Evolutionary conservation across 1,140 invertebrate genomes (phyloP).

Genomic region (Melipona quadrifasciata): DNA sequence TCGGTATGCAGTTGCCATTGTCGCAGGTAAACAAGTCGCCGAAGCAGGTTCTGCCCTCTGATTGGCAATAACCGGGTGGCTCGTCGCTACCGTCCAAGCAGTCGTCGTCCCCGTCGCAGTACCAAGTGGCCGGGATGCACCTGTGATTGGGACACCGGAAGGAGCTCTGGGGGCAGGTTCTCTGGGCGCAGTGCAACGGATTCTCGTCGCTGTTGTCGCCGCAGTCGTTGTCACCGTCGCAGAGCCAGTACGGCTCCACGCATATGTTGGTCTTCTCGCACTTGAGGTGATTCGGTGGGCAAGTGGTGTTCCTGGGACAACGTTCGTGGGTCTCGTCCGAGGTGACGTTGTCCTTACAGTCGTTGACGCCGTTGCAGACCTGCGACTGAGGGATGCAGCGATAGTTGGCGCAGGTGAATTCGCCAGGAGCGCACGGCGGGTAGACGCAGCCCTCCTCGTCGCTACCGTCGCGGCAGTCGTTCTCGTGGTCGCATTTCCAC

Average conservation of each 20-base stretch:
- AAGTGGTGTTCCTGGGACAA: slow-evolving; percentile 93
- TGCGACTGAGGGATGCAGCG: slow-evolving; percentile 93
- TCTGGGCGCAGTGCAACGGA: slow-evolving; percentile 92
- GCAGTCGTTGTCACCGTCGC: slow-evolving; percentile 97
- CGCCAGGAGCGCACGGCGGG: slow-evolving; percentile 93
- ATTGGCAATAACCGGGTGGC: slow-evolving; percentile 95
- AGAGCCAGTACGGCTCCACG: slow-evolving; percentile 97
- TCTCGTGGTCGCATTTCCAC: slow-evolving; percentile 97
- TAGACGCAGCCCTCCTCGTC: slow-evolving; percentile 96
- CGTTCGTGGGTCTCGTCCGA: slow-evolving; percentile 94
- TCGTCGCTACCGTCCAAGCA: slow-evolving; percentile 95
- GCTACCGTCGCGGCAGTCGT: slow-evolving; percentile 96
- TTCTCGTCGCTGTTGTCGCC: slow-evolving; percentile 98
- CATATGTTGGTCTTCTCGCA: slow-evolving; percentile 97
- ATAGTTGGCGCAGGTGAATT: slow-evolving; percentile 96
- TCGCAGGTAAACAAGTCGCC: slow-evolving; percentile 97
- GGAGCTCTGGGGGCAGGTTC: slow-evolving; percentile 95
- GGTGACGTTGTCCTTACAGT: slow-evolving; percentile 96
- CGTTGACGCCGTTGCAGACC: slow-evolving; percentile 96
- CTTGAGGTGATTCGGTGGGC: slow-evolving; percentile 92
- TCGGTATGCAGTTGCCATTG: slow-evolving; percentile 97
- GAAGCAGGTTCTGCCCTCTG: slow-evolving; percentile 96
- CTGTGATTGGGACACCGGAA: slow-evolving; percentile 94
- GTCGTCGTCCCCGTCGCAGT: slow-evolving; percentile 95
- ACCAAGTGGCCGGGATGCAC: slow-evolving; percentile 96